Evolutionary conservation across 2,797 vertebrate species (phyloP), one percentile per base, ranked within the genome.

Genomic region (Argya squamiceps): DNA sequence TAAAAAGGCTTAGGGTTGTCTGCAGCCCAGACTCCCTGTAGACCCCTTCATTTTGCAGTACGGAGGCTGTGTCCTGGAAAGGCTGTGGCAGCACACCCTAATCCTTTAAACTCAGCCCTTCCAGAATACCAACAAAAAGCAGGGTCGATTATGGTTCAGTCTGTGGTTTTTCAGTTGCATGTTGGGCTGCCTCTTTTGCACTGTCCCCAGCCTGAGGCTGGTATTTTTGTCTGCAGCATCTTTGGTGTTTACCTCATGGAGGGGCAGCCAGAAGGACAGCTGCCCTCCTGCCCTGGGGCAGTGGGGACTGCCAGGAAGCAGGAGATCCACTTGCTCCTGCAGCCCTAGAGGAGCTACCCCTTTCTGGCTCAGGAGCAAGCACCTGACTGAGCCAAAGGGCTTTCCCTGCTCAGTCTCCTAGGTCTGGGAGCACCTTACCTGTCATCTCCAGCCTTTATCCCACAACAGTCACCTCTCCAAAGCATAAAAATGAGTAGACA

Each of bases 91-190:
- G 39, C 43, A 80, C 18, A 37, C 27, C 36, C 22, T 88, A 83
- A 93, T 78, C 73, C 68, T 91, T 82, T 89, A 84, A 94, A 84
- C 14, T 64, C 79, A 81, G 8, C 37, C 36, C 32, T 86, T 62
- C 68, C 59, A 5, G 58, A 52, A 41, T 84, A 60, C n/a, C 1
- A 0, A n/a, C 29, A 37, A 20, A 19, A 64, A 77, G 43, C 46
- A 86, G 36, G 56, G 41, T 34, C 0, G 0, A 34, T 64, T 20
- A 24, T 5, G 18, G 84, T 46, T 84, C 79, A 86, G 62, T 43
- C 46, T 84, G 85, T 75, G 69, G 46, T 52, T 95, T 88, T 75
- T 34, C 76, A 84, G 65, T 24, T 47, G 73, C 69, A 5, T 58
- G 17, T 70, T 24, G 37, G 16, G 70, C 83, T 75, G 41, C 36